Conservation (phyloP, 2,113 vertebrate species). For the Peucedramus taeniatus region DNA sequence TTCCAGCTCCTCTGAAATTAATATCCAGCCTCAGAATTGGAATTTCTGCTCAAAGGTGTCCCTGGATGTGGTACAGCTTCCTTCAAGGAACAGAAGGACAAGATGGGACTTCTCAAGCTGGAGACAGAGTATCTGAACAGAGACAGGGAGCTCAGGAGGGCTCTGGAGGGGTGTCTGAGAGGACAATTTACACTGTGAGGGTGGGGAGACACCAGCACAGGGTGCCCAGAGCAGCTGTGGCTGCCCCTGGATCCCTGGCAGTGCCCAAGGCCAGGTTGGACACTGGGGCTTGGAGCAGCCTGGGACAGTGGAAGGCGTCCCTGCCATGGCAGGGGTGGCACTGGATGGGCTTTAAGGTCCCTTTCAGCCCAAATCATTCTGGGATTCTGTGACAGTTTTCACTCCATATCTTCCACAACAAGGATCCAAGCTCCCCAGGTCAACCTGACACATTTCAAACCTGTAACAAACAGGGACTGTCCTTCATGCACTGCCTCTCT, state of each 20-base stretch:
- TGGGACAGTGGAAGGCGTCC: neutral
- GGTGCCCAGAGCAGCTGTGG: neutral
- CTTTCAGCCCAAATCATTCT: neutral
- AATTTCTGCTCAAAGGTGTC: neutral
- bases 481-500: neutral
- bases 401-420: neutral
- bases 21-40: neutral
- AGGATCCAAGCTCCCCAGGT: neutral
- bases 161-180: neutral
- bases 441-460: neutral
- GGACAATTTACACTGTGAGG: neutral
- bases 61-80: neutral
- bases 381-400: neutral
- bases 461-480: neutral
- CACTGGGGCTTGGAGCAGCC: neutral
- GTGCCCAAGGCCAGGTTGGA: neutral
- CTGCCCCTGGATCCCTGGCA: neutral
- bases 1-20: too few species aligned
- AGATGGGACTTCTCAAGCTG: accelerated
- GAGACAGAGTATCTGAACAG: neutral
- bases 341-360: accelerated
- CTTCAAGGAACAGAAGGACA: neutral
- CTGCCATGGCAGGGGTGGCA: neutral
- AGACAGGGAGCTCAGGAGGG: neutral
- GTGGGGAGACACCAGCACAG: neutral